phyloP scores from a whole-genome alignment of 2,797 vertebrate species.

The Chiroxiphia lanceolata region DNA sequence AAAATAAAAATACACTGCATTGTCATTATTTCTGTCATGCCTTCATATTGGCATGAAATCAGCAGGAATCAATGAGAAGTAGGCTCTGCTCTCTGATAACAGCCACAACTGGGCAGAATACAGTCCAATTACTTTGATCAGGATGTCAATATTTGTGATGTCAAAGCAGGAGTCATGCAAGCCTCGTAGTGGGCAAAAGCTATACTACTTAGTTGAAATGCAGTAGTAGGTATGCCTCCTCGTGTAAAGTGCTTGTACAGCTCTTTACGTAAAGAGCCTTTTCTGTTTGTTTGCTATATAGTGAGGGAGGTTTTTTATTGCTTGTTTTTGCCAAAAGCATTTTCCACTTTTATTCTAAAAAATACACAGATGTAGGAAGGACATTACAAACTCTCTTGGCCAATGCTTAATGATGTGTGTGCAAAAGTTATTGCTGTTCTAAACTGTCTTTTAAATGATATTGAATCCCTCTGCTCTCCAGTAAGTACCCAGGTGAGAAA shows the following conservation, averaged over 20 bases:
- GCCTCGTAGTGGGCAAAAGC: not conserved
- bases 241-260: rapidly evolving
- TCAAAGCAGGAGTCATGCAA: not conserved
- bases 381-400: not conserved
- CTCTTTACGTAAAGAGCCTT: not conserved
- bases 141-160: not conserved
- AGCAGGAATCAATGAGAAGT: not conserved
- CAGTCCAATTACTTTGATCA: slow-evolving; percentile 11
- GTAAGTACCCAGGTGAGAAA: not conserved
- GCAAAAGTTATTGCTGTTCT: slow-evolving; percentile 11
- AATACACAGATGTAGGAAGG: not conserved
- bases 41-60: slow-evolving; percentile 7
- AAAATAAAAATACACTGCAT: not conserved
- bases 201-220: not conserved
- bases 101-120: not conserved
- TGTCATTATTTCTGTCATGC: slow-evolving; percentile 1
- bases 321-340: slow-evolving; percentile 4
- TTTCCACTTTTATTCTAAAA: slow-evolving; percentile 15
- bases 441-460: not conserved
- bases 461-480: not conserved
- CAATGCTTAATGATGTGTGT: not conserved
- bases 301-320: not conserved
- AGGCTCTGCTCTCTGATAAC: not conserved
- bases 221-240: not conserved
- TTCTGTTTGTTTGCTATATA: not conserved